Base-by-base conservation (phyloP, 1,140 invertebrate species). In the Drosophila guanche region DNA sequence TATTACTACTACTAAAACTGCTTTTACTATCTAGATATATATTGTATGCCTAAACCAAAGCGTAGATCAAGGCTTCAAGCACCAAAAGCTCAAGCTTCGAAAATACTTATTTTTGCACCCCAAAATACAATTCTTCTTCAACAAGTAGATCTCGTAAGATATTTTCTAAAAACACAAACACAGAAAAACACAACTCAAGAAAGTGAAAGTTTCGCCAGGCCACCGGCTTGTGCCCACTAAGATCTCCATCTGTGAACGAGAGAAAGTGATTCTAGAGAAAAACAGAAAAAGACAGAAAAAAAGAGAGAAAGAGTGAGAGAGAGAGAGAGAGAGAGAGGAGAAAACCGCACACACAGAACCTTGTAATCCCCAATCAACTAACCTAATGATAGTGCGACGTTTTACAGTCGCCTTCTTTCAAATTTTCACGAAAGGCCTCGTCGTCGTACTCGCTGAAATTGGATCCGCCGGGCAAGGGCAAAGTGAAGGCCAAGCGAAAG, bases 351-450 rank as follows among this genome's bases (percentile, higher is more conserved):
- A 90, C 90, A 89, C 89, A 90, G 90, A 84, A 91, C 90, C 90
- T 91, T 91, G 86, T 91, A 70, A 90, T 91, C 90, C 33, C 89
- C 90, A 91, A 91, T 84, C 90, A 91, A 91, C 90, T 91, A 91
- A 91, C 89, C 90, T 92, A 92, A 92, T 91, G 90, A 91, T 92
- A 93, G 93, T 93, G 92, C 93, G 93, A 93, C 92, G 91, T 93
- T 93, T 95, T 95, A 92, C 95, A 99, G 98, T 98, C 97, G 93
- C 97, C 97, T 89, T 96, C 97, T 91, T 98, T 98, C 94, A 98
- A 98, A 94, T 98, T 98, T 94, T 97, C 97, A 90, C 95, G 98
- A 91, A 99, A 99, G 94, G 97, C 97, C 79, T 98, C 97, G 65
- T 98, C 97, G 80, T 98, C 97, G 89, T 98, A 98, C 93, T 98